A percentile compares a stretch with the other conserved stretches of the same genome.
phyloP scores from a whole-genome alignment of 2,888 invertebrate species.

The Corythucha ciliata region DNA sequence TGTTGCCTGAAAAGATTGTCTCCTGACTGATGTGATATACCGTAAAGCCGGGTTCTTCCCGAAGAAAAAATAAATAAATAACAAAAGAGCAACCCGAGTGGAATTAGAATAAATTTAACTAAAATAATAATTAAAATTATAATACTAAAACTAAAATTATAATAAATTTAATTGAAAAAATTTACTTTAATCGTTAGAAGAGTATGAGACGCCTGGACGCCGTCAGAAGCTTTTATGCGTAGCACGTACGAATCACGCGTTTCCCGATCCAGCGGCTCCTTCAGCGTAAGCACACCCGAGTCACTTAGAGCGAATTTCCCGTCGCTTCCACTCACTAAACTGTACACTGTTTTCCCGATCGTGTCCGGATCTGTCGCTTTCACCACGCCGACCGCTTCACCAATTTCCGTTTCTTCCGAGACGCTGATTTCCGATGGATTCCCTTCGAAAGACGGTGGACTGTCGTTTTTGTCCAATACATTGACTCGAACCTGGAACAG shows the following conservation, averaged over 20 bases:
- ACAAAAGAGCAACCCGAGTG: too few species aligned
- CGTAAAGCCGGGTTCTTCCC: too few species aligned
- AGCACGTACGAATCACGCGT: constrained; percentile 67
- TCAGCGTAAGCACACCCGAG: constrained; percentile 62
- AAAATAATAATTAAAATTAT: too few species aligned
- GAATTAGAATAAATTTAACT: too few species aligned
- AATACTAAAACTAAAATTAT: too few species aligned
- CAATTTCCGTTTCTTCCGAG: constrained; percentile 76
- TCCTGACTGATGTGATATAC: too few species aligned
- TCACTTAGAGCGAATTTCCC: constrained; percentile 64
- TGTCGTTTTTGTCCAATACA: constrained; percentile 86
- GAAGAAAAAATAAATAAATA: too few species aligned
- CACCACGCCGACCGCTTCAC: constrained; percentile 66
- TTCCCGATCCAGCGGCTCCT: constrained; percentile 76
- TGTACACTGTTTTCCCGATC: constrained; percentile 65
- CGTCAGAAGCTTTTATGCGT: constrained; percentile 76
- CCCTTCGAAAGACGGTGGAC: constrained; percentile 78
- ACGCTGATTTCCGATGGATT: constrained; percentile 63
- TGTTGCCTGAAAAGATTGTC: too few species aligned
- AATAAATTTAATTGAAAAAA: too few species aligned
- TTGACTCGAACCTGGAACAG: constrained; percentile 69
- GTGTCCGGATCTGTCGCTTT: constrained; percentile 78
- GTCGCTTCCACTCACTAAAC: constrained; percentile 55
- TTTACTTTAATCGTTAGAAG: constrained; percentile 68
- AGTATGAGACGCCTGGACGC: constrained; percentile 73